Percentiles rank a stretch among this genome's conserved stretches.
These are phyloP conservation scores for Pteronotus mesoamericanus DNA, from an alignment of 2,797 vertebrate genomes.

Conservation along the genomic window DNA sequence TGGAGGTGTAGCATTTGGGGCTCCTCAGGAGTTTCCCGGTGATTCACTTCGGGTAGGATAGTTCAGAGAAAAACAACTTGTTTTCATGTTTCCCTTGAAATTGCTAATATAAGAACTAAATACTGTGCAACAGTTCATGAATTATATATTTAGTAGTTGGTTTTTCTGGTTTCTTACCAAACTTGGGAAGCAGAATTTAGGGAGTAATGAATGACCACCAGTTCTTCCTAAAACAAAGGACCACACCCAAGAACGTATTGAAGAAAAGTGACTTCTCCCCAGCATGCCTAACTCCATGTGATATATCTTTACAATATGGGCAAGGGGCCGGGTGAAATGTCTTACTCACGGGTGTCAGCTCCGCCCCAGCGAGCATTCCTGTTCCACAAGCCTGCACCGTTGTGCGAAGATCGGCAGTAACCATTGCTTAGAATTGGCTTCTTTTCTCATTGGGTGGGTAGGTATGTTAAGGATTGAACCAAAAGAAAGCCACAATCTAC, in stretches of 20 bases:
- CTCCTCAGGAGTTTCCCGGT: not conserved
- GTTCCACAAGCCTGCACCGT: not conserved
- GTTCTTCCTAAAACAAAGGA: not conserved
- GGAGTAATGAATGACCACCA: not conserved
- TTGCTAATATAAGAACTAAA: not conserved
- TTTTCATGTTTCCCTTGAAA: not conserved
- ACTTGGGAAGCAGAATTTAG: not conserved
- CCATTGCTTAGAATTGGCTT: not conserved
- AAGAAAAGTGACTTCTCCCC: not conserved
- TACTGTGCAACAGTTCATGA: not conserved
- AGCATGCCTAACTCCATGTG: not conserved
- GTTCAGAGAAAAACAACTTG: not conserved
- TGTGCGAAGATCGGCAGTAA: not conserved
- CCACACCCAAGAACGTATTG: not conserved
- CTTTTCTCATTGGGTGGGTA: not conserved
- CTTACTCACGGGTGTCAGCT: not conserved
- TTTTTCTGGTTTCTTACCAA: constrained; percentile 39
- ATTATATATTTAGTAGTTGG: not conserved
- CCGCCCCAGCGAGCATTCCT: not conserved
- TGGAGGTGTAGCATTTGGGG: not conserved
- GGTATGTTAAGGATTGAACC: not conserved
- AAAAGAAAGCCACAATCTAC: not conserved
- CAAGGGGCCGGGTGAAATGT: not conserved
- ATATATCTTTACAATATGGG: not conserved
- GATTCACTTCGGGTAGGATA: not conserved